These are phyloP conservation scores for Ectemnius continuus DNA, from an alignment of 2,888 invertebrate species.

Conservation along the genomic window DNA sequence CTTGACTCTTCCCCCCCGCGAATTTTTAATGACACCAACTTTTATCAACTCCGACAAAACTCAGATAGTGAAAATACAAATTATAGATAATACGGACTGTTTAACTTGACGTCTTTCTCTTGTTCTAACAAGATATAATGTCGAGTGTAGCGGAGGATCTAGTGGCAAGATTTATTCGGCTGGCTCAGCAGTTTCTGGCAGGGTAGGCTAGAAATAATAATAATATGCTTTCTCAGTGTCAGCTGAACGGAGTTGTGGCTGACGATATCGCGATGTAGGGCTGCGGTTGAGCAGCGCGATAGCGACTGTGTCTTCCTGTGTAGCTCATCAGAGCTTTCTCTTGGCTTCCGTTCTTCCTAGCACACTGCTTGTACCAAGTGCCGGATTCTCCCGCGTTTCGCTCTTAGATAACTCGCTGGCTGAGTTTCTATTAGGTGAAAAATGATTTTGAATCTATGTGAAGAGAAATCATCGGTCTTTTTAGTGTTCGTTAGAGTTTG, in stretches of 20 bases:
- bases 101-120: too few species aligned
- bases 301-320: not conserved
- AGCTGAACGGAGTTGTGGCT: conserved; percentile 2
- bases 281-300: conserved; percentile 12
- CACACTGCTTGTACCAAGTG: conserved; percentile 9
- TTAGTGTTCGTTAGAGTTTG: not conserved
- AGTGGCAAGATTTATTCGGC: too few species aligned
- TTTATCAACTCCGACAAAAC: not conserved
- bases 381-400: conserved; percentile 6
- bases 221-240: not conserved
- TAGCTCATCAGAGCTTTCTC: conserved; percentile 15
- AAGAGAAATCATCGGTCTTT: not conserved
- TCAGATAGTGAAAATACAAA: too few species aligned
- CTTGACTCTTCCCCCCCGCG: too few species aligned
- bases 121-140: too few species aligned
- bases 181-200: too few species aligned
- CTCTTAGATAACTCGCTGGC: conserved; percentile 9
- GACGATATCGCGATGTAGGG: conserved; percentile 7
- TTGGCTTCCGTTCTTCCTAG: conserved; percentile 8
- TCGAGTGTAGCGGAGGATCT: too few species aligned
- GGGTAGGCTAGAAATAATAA: too few species aligned
- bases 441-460: conserved; percentile 32
- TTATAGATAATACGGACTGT: too few species aligned
- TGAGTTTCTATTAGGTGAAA: conserved; percentile 41
- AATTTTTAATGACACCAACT: not conserved